Percentiles rank a stretch among this genome's conserved stretches.
Evolutionary conservation across 2,888 invertebrate species (phyloP).

Genomic region (Scaptodrosophila latifasciaeformis): DNA sequence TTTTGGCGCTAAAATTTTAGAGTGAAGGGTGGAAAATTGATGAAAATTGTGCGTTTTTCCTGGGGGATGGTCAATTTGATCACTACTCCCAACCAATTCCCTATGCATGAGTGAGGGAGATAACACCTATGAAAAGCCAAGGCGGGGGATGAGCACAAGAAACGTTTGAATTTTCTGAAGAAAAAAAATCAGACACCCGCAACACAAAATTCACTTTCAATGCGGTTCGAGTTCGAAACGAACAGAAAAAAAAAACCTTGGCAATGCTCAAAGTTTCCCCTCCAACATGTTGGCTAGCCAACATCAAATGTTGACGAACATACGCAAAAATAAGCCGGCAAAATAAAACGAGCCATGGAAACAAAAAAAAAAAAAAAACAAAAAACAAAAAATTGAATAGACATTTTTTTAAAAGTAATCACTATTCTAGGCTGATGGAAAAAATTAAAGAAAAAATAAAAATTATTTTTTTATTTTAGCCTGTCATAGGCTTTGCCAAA

Average conservation of each 20-base stretch:
- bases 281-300: conserved; percentile 45
- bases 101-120: background rate
- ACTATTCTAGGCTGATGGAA: no score
- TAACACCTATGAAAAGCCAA: background rate
- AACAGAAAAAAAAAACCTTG: no score
- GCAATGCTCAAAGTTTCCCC: conserved; percentile 43
- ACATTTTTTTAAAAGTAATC: no score
- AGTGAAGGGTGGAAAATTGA: conserved; percentile 7
- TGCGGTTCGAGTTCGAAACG: conserved; percentile 46
- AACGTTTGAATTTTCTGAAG: background rate
- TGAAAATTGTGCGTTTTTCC: background rate
- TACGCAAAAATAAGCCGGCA: conserved; percentile 51
- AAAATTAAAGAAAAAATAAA: no score
- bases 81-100: no score
- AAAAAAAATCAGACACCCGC: conserved; percentile 7
- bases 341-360: no score
- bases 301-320: conserved; percentile 1
- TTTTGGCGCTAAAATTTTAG: conserved; percentile 52
- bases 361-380: no score
- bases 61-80: background rate
- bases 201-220: conserved; percentile 59
- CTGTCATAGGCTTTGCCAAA: no score
- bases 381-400: no score
- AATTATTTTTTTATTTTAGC: no score
- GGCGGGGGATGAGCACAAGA: background rate